Conservation (phyloP, 2,888 invertebrate species). For the Rapana venosa region DNA sequence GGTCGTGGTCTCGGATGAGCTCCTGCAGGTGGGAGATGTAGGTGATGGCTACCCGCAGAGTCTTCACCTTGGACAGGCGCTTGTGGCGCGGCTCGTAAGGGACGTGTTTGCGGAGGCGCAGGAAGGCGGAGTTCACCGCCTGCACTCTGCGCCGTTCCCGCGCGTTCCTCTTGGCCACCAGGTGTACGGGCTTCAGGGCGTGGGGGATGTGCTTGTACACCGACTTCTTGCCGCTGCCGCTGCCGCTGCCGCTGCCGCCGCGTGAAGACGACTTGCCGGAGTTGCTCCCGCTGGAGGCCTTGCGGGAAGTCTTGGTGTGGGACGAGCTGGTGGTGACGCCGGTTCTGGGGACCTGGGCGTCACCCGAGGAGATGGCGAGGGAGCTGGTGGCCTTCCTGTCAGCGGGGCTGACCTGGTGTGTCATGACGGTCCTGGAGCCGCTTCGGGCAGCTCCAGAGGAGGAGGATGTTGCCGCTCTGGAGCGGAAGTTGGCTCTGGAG, state of each 20-base stretch:
- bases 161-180: conserved; percentile 83
- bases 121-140: conserved; percentile 84
- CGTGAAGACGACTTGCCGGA: background rate
- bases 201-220: conserved; percentile 76
- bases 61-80: conserved; percentile 83
- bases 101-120: conserved; percentile 81
- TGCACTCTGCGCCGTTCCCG: conserved; percentile 83
- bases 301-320: background rate
- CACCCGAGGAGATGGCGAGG: too few relatives aligned
- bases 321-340: too few relatives aligned
- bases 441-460: background rate
- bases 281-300: background rate
- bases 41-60: conserved; percentile 82
- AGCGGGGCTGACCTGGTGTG: background rate
- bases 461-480: background rate
- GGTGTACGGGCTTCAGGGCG: conserved; percentile 82
- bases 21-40: conserved; percentile 82
- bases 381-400: background rate
- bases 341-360: too few relatives aligned
- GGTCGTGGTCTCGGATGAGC: conserved; percentile 75
- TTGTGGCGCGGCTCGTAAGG: conserved; percentile 81
- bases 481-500: background rate
- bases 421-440: background rate
- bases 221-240: conserved; percentile 50
- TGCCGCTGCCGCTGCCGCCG: background rate